These are phyloP conservation scores for Rhinatrema bivittatum DNA, from an alignment of 2,797 vertebrate species.

Conservation along the genomic window DNA sequence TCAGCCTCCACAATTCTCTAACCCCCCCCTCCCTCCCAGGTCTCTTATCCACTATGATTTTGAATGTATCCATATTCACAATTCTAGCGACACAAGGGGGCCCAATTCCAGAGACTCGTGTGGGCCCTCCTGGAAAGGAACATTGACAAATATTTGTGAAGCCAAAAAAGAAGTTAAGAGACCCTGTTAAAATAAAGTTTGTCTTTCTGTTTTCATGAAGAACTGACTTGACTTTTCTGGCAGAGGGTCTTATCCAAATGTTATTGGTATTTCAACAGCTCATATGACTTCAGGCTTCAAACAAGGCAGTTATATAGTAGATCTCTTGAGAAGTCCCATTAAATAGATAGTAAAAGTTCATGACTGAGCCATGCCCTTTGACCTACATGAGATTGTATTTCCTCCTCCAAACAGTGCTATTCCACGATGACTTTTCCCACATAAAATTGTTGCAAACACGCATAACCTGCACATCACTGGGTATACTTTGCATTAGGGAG, in stretches of 20 bases:
- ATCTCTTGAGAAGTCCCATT: not conserved
- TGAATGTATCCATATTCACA: conserved; percentile 40
- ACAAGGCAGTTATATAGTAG: conserved; percentile 22
- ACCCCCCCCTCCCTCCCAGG: too few species aligned
- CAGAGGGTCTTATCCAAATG: conserved; percentile 33
- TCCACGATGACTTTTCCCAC: too few species aligned
- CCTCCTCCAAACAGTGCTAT: too few species aligned
- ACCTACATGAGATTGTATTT: too few species aligned
- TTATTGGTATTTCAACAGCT: conserved; percentile 45
- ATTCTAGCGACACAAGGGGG: conserved; percentile 34
- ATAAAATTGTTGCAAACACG: too few species aligned
- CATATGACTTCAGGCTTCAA: conserved; percentile 44
- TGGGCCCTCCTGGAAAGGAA: conserved; percentile 36
- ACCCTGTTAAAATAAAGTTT: conserved; percentile 57
- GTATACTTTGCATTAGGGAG: too few species aligned
- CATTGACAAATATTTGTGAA: conserved; percentile 53
- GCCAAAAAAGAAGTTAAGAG: conserved; percentile 51
- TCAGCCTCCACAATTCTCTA: too few species aligned
- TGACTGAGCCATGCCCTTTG: too few species aligned
- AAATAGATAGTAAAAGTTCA: not conserved
- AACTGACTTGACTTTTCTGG: conserved; percentile 45
- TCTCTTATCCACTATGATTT: conserved; percentile 18
- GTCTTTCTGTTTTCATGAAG: conserved; percentile 37
- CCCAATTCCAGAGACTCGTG: conserved; percentile 39
- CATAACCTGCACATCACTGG: too few species aligned